Evolutionary conservation across 1,140 invertebrate species (phyloP).

Genomic region (Orussus abietinus): DNA sequence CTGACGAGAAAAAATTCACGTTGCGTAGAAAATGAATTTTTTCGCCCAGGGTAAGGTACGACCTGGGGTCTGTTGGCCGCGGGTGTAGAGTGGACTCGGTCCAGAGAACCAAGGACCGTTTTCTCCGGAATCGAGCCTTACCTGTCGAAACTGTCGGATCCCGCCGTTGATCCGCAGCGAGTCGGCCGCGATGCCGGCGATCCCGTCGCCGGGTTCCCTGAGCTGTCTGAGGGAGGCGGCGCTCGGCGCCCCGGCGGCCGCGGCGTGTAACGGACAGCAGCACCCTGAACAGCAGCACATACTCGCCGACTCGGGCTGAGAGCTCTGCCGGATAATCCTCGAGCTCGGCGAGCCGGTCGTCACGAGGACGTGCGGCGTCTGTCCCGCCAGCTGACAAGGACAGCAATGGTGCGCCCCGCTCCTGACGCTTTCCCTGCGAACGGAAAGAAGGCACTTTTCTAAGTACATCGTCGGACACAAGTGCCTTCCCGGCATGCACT

Average conservation of each 20-base stretch:
- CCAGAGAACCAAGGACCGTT: too few species aligned
- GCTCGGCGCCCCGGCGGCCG: conserved; percentile 62
- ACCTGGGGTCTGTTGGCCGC: too few species aligned
- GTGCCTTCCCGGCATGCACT: too few species aligned
- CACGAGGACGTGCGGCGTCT: conserved; percentile 66
- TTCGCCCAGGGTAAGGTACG: too few species aligned
- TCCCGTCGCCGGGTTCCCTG: conserved; percentile 77
- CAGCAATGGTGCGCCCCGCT: conserved; percentile 55
- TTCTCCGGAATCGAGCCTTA: too few species aligned
- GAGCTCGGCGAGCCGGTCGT: conserved; percentile 66
- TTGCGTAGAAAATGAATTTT: too few species aligned
- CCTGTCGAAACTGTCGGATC: conserved; percentile 94
- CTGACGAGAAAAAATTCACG: too few species aligned
- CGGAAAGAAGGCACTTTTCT: neutral
- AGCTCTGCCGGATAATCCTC: conserved; percentile 84
- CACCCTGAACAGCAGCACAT: conserved; percentile 63
- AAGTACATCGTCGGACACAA: too few species aligned
- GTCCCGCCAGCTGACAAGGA: conserved; percentile 59
- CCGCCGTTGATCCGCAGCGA: conserved; percentile 94
- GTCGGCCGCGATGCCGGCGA: conserved; percentile 96
- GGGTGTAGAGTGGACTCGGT: too few species aligned
- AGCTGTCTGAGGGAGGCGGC: conserved; percentile 76
- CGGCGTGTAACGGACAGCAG: conserved; percentile 45
- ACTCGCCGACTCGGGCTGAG: conserved; percentile 78
- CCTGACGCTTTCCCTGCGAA: conserved; percentile 47